phyloP scores from a whole-genome alignment of 2,113 vertebrate genomes.

The human (Homo sapiens) region DNA sequence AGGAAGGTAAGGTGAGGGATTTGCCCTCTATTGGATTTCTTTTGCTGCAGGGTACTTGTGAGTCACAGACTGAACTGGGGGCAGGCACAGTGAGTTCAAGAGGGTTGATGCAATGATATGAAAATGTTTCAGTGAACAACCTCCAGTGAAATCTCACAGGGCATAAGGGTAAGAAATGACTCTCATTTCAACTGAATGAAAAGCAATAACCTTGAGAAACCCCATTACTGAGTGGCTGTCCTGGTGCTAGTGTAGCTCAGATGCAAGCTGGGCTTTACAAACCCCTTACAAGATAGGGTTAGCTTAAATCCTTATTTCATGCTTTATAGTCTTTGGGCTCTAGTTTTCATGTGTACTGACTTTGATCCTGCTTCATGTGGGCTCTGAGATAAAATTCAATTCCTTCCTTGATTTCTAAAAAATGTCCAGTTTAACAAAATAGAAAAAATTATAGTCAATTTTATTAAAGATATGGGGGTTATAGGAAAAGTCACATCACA shows the following conservation, averaged over 20 bases:
- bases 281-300: background rate
- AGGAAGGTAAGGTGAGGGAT: constrained; percentile 38
- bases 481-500: background rate
- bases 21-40: constrained; percentile 53
- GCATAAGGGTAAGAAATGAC: background rate
- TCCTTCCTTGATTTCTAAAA: background rate
- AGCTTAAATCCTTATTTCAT: background rate
- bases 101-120: background rate
- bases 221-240: background rate
- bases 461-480: background rate
- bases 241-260: background rate
- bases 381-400: background rate
- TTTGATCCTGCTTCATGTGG: background rate
- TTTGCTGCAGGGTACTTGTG: constrained; percentile 37
- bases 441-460: background rate
- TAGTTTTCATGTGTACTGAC: background rate
- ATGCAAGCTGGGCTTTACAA: background rate
- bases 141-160: background rate
- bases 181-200: constrained; percentile 17
- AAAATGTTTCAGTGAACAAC: constrained; percentile 1
- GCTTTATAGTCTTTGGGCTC: background rate
- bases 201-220: background rate
- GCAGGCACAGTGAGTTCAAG: background rate
- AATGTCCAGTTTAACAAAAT: background rate
- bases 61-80: constrained; percentile 44